Base-by-base conservation (phyloP, 2,113 vertebrate genomes). In the Rhizomys pruinosus region DNA sequence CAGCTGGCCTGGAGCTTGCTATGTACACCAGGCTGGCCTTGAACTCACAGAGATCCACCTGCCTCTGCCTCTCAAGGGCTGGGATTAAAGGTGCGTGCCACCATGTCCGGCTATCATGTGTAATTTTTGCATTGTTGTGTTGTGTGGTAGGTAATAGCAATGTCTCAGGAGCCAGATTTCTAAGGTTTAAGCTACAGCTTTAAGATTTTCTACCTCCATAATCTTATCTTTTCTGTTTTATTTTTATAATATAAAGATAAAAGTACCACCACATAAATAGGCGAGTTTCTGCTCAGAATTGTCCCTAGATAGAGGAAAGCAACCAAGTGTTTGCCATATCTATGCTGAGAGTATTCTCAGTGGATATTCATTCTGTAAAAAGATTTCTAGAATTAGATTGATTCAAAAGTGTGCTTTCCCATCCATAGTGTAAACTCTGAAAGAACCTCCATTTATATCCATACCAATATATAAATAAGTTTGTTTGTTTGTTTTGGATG, bases 221-320 rank as follows among this genome's bases (percentile, higher is more conserved):
- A 88, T 78, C 72, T 68, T 23, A 78, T 71, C 22, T 81, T 92
- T 71, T 84, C 25, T 77, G 42, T 76, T 89, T 84, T 32, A 29
- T 72, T 87, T 71, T 55, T 71, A 57, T 57, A 71, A 29, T 64
- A 42, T 82, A 29, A 7, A 39, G 20, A 88, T 71, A 64, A 90
- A 85, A 79, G 61, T 64, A 66, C 17, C 3, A n/a, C 34, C 63
- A 71, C 9, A 34, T 84, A 61, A 78, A 52, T 52, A 71, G 15
- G 3, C 25, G 34, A 55, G 29, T 44, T 86, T 66, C 15, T 80
- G 29, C 59, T 84, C 71, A 78, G 52, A 69, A 39, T 6, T 61
- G 73, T 90, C 29, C 44, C 44, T 64, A 66, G 16, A n/a, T 57
- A 47, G 29, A 66, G 55, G 15, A 85, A 78, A 25, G 22, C 6